Evolutionary conservation across 2,888 invertebrate genomes (phyloP), one percentile per base, ranked within the genome.

Genomic region (Drosophila histrio): DNA sequence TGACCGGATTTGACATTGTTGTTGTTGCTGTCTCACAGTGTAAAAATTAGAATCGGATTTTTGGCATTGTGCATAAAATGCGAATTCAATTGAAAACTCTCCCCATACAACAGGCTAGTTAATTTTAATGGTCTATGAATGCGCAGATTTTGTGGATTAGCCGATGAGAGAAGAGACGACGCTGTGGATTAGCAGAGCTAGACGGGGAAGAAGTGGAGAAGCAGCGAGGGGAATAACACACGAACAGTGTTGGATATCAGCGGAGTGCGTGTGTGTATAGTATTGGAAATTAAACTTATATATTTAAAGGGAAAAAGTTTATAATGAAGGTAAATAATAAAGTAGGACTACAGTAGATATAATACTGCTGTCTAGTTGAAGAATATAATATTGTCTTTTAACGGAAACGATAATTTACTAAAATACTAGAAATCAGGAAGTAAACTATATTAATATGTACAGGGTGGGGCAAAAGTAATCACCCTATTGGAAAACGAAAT

Each of bases 71-170:
- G 86, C 71, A 83, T 65, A 68, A 73, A 73, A 66, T 79, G 77
- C 61, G 84, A 39, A 49, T 66, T 43, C 67, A 60, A 83, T 75
- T 76, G 87, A 72, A 63, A 61, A 44, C 52, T 38, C 52, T 38
- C 21, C n/a, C 26, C n/a, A 1, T 3, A 28, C 44, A 50, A 63
- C 60, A 85, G 39, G 68, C 67, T 77, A 88, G 82, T 87, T 88
- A 71, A 84, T 84, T 88, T 83, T 88, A 83, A 83, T 88, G 82
- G 81, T 32, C 85, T 87, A 87, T 80, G 81, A 87, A 83, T 63
- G 65, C 71, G 79, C 56, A 70, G 87, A 88, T 87, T 73, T 77
- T 56, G 49, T 53, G 81, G 78, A 88, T 88, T 84, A 88, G 62
- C 30, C 53, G 43, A 41, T 47, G 62, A 67, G 62, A 67, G 64